Base-by-base conservation (phyloP, 2,888 invertebrate species). In the Eurois occulta region DNA sequence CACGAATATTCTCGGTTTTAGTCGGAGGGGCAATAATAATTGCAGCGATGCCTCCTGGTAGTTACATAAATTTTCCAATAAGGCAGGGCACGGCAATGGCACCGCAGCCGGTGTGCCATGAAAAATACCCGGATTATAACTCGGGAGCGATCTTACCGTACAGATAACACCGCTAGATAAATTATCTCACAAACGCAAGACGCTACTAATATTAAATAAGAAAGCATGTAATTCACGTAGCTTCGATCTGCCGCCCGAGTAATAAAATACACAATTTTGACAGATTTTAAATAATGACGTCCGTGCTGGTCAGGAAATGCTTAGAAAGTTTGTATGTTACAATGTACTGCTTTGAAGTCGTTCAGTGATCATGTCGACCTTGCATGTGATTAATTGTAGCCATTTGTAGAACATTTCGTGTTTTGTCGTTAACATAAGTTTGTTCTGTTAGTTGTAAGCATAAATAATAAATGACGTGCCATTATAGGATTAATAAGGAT, bases 121-220 rank as follows among this genome's bases (percentile, higher is more conserved):
- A 96, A 96, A 96, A 96, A 96, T 96, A 95, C 93, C 93, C 94
- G 95, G 96, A 96, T 96, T 96, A 96, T 95, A 95, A 93, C 95
- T 91, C 92, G 92, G 95, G 95, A 94, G 94, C 96, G 96, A 96
- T 96, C 95, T 91, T 75, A 88, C 91, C 90, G 91, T 79, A 90
- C 91, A 94, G 96, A 96, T 96, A 96, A 95, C 92, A 88, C 91
- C 89, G 90, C 92, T 94, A 93, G 94, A 95, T 94, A 96, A 96
- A 96, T 96, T 96, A 96, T 95, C 92, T 87, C 89, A 95, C 95
- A 95, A 95, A 95, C 94, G 95, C 93, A 95, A 95, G 94, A 94
- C 94, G 94, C 95, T 93, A 94, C 96, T 96, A 94, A 96, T 96
- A 96, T 96, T 96, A 96, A 96, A 96, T 96, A 96, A 95, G 95